These are phyloP conservation scores for Epistrophella euchroma DNA, from an alignment of 2,888 invertebrate genomes.

Conservation along the genomic window DNA sequence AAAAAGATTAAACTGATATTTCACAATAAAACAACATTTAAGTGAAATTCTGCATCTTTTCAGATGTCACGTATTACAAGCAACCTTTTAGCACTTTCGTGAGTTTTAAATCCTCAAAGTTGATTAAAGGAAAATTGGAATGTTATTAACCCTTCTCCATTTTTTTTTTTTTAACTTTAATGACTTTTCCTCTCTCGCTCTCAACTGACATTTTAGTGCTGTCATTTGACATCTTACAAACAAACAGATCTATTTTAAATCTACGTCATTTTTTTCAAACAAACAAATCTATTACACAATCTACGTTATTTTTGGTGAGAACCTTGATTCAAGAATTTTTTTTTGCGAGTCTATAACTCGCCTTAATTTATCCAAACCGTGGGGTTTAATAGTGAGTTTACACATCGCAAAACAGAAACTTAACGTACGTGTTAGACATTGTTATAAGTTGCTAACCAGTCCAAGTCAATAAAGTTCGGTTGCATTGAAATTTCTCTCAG, in stretches of 20 bases:
- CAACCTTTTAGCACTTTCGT: too few species aligned
- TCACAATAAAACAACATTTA: too few species aligned
- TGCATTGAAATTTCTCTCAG: conserved; percentile 59
- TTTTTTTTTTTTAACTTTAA: too few species aligned
- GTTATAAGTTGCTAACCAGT: conserved; percentile 54
- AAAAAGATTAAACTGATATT: too few species aligned
- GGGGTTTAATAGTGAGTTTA: conserved; percentile 3
- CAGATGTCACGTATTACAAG: too few species aligned
- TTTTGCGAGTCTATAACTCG: not conserved
- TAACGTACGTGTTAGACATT: conserved; percentile 11
- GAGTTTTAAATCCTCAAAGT: too few species aligned
- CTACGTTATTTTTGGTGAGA: not conserved
- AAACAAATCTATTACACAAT: not conserved
- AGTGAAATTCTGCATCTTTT: too few species aligned
- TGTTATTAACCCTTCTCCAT: too few species aligned
- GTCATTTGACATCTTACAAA: not conserved
- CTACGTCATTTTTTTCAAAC: too few species aligned
- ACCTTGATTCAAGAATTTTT: not conserved
- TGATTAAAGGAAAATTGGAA: too few species aligned
- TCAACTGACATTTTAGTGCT: not conserved
- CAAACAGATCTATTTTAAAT: not conserved
- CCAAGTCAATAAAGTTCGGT: conserved; percentile 41
- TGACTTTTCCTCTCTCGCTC: too few species aligned
- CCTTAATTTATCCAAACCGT: not conserved
- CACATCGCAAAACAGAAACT: not conserved